Conservation (phyloP, 2,888 invertebrate species). For the Taphrorychus bicolor region DNA sequence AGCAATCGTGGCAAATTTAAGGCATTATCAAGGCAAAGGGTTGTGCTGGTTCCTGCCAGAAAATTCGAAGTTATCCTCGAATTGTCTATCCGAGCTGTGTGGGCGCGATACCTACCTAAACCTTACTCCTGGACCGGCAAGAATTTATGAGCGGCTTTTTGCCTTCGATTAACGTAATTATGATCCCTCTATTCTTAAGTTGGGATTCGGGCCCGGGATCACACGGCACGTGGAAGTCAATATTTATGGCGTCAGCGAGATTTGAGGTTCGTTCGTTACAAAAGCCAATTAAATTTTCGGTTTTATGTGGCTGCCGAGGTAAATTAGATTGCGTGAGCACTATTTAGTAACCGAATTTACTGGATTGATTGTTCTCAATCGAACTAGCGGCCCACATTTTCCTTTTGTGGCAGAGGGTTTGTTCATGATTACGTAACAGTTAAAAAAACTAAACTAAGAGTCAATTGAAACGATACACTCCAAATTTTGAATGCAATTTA, state of each 20-base stretch:
- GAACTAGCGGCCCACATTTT: too few relatives aligned
- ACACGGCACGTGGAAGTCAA: background rate
- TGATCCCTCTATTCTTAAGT: background rate
- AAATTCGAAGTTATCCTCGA: too few relatives aligned
- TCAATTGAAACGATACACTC: too few relatives aligned
- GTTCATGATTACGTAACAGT: too few relatives aligned
- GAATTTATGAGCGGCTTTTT: background rate
- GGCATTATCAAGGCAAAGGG: background rate
- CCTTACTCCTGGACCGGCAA: background rate
- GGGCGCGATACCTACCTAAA: background rate
- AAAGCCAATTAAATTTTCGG: background rate
- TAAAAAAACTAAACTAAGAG: too few relatives aligned
- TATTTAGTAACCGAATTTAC: background rate
- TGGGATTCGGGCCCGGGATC: background rate
- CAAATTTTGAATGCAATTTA: too few relatives aligned
- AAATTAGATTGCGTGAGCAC: background rate
- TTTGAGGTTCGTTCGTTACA: background rate
- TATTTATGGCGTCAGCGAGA: background rate
- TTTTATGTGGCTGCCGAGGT: background rate
- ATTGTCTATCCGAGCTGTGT: too few relatives aligned
- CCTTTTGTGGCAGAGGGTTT: too few relatives aligned
- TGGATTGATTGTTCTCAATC: background rate
- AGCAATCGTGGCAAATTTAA: background rate
- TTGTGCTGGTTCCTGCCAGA: too few relatives aligned
- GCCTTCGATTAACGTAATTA: background rate